Conservation (phyloP, 2,888 invertebrate genomes). For the Nesidiocoris tenuis region DNA sequence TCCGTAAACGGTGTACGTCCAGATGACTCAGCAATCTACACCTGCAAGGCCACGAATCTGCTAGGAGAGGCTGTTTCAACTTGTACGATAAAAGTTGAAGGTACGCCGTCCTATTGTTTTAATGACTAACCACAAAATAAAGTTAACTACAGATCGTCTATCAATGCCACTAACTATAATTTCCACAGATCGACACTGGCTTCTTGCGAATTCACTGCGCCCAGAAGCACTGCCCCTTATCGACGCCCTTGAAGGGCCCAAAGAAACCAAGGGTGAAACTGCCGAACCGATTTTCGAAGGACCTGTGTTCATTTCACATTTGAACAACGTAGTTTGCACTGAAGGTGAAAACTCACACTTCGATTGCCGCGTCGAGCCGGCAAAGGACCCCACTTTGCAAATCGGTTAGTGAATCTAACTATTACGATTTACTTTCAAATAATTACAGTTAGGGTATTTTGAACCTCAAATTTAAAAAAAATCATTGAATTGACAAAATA, state of each 20-base stretch:
- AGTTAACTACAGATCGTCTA: no score
- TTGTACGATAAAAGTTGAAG: slow-evolving; percentile 80
- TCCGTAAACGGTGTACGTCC: slow-evolving; percentile 82
- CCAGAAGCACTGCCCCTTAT: slow-evolving; percentile 86
- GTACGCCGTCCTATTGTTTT: slow-evolving; percentile 50
- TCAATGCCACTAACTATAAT: no score
- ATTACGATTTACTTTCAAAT: neutral
- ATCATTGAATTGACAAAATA: neutral
- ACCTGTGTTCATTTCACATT: slow-evolving; percentile 85
- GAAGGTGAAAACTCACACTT: slow-evolving; percentile 88
- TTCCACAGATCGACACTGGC: slow-evolving; percentile 73
- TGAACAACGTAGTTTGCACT: slow-evolving; percentile 84
- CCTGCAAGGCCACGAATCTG: slow-evolving; percentile 89
- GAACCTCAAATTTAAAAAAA: neutral
- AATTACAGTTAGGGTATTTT: neutral
- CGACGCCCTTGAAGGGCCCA: slow-evolving; percentile 80
- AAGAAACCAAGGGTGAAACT: slow-evolving; percentile 64
- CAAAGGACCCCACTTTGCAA: slow-evolving; percentile 84
- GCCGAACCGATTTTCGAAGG: slow-evolving; percentile 78
- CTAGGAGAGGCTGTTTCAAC: slow-evolving; percentile 94
- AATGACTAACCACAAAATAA: slow-evolving; percentile 2
- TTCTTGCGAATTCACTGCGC: slow-evolving; percentile 81
- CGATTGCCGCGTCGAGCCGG: slow-evolving; percentile 88
- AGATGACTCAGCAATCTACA: slow-evolving; percentile 93
- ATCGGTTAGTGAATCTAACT: slow-evolving; percentile 57